A percentile compares a stretch with the other conserved stretches of the same genome.
These are phyloP conservation scores for Rhegmatorhina hoffmannsi DNA, from an alignment of 2,113 vertebrate genomes.

Conservation along the genomic window DNA sequence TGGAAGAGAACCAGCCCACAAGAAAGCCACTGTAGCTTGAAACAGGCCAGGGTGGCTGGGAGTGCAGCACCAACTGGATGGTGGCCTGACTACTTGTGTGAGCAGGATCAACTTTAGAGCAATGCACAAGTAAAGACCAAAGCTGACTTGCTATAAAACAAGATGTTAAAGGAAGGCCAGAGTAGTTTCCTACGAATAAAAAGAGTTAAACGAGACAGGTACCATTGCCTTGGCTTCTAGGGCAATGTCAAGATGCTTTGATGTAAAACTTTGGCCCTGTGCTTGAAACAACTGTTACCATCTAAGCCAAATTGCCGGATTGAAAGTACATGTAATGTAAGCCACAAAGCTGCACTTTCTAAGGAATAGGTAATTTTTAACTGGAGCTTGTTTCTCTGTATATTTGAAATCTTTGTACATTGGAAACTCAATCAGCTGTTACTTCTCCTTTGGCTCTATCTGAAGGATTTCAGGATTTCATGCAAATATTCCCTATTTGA, in stretches of 20 bases:
- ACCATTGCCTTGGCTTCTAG: not conserved
- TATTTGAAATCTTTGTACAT: not conserved
- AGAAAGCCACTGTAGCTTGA: not conserved
- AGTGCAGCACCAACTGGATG: accelerated
- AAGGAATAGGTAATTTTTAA: not conserved
- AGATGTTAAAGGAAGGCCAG: not conserved
- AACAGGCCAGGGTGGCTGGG: not conserved
- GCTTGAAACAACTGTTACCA: not conserved
- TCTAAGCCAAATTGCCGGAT: not conserved
- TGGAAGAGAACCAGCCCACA: not conserved
- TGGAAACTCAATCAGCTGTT: not conserved
- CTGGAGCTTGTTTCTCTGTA: not conserved
- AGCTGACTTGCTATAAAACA: not conserved
- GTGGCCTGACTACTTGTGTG: not conserved
- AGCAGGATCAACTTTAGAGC: not conserved
- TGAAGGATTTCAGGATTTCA: not conserved
- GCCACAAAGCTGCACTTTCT: not conserved
- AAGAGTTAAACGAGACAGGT: not conserved
- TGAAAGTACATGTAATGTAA: not conserved
- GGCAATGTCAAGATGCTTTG: not conserved
- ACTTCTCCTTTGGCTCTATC: not conserved
- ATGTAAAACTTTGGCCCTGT: not conserved
- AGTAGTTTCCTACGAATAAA: not conserved
- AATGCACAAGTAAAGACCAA: not conserved
- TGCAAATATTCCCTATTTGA: not conserved